phyloP scores from a whole-genome alignment of 2,888 invertebrate genomes.

The Agrochola lota region DNA sequence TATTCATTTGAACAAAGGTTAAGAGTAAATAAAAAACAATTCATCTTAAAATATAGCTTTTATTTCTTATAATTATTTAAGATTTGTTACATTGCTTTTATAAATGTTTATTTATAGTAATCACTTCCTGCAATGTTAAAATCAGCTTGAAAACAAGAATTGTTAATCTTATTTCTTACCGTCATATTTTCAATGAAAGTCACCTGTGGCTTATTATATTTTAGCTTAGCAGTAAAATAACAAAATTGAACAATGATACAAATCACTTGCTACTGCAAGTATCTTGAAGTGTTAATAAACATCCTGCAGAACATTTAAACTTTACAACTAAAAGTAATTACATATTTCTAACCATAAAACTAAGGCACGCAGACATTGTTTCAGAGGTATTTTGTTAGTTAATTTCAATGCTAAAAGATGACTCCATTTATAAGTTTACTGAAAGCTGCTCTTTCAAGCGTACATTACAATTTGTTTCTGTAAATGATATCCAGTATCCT shows the following conservation, averaged over 20 bases:
- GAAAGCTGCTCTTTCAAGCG: not conserved
- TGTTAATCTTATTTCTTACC: not conserved
- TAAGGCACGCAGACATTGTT: not conserved
- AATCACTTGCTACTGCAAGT: not conserved
- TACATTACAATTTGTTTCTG: not conserved
- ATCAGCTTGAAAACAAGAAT: not conserved
- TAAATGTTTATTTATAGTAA: slow-evolving; percentile 7
- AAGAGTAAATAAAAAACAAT: slow-evolving; percentile 54
- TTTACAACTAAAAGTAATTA: slow-evolving; percentile 5
- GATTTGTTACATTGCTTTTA: slow-evolving; percentile 30
- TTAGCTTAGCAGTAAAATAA: not conserved
- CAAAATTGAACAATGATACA: not conserved
- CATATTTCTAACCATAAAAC: slow-evolving; percentile 12
- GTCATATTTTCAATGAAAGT: not conserved
- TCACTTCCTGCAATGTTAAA: slow-evolving; percentile 17
- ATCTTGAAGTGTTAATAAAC: not conserved
- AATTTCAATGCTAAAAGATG: not conserved
- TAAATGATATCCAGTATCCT: slow-evolving; percentile 39
- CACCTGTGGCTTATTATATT: too few relatives aligned
- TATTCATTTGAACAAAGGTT: slow-evolving; percentile 19
- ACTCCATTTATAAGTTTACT: not conserved
- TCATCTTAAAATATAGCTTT: slow-evolving; percentile 60
- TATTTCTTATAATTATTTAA: slow-evolving; percentile 47
- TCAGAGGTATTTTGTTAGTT: slow-evolving; percentile 25
- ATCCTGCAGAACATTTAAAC: not conserved